A percentile compares a stretch with the other conserved stretches of the same genome.
phyloP scores from a whole-genome alignment of 1,140 invertebrate species.

The Pectinophora gossypiella region DNA sequence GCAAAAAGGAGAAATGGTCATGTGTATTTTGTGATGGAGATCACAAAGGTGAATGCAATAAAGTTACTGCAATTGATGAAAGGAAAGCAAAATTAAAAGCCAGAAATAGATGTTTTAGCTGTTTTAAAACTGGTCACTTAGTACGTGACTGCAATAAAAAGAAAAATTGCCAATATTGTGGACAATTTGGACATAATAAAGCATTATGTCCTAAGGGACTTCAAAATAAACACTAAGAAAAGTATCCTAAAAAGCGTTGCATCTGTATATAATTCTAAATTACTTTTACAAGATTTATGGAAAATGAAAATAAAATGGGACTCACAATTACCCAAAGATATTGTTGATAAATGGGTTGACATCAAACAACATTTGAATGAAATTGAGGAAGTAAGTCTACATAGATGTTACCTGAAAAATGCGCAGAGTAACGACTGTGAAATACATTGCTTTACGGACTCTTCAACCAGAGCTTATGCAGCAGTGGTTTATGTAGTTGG shows the following conservation, averaged over 20 bases:
- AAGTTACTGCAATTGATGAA: background rate
- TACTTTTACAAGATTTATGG: conserved; percentile 25
- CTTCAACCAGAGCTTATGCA: conserved; percentile 16
- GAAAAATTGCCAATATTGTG: background rate
- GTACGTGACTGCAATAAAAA: background rate
- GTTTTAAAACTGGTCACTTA: background rate
- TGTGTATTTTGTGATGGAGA: background rate
- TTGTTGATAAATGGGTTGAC: conserved; percentile 13
- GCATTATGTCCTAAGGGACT: background rate
- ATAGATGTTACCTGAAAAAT: background rate
- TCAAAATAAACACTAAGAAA: conserved; percentile 5
- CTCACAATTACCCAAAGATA: conserved; percentile 5
- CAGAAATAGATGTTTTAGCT: background rate
- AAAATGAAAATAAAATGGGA: conserved; percentile 22
- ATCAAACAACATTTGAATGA: background rate
- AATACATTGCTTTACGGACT: conserved; percentile 15
- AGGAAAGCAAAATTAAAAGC: background rate
- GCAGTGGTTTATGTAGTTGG: conserved; percentile 15
- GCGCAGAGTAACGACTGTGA: background rate
- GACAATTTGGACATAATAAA: background rate
- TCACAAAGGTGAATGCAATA: background rate
- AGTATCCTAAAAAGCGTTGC: conserved; percentile 14
- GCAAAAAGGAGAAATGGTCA: background rate
- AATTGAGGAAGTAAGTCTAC: background rate
- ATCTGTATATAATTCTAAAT: conserved; percentile 21